Base-by-base conservation (phyloP, 2,888 invertebrate species). In the Drosophila colorata region DNA sequence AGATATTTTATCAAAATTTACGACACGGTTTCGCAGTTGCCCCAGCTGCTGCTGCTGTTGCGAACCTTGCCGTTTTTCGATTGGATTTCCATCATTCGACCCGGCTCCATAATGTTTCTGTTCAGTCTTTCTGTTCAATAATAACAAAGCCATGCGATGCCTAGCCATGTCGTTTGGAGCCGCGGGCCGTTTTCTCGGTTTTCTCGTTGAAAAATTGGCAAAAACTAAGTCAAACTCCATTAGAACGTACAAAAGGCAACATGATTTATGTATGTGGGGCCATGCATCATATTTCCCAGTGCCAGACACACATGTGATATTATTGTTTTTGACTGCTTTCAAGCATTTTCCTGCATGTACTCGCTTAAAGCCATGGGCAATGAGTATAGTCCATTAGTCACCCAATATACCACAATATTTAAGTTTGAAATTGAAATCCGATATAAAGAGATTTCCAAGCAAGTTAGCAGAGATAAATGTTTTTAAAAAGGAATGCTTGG, bases 1-100 rank as follows among this genome's bases (percentile, higher is more conserved):
- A 51, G 76, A 69, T 69, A 70, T 83, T 80, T 74, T 72, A 80
- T 74, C 83, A 78, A 63, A 85, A 83, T 88, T 80, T 86, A 76
- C 74, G 83, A 59, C 69, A 52, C 53, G 48, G 52, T 43, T 48
- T 41, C 47, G 31, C 31, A 41, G 58, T 23, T 18, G 13, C 16
- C 18, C 4, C 52, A 51, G 59, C 41, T 18, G 51, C 28, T 31
- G 33, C 37, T 20, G 8, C 7, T 23, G 23, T 20, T 20, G 43
- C 23, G 13, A 18, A 11, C n/a, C 33, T 16, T 48, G 48, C 25
- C 38, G 46, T 57, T 52, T 53, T 58, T 74, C 60, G 49, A 43
- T 61, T 40, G 53, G 53, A 14, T 55, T 48, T 53, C 53, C 61
- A 63, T 61, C 55, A 74, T 49, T 18, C 49, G 35, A 28, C 18